These are phyloP conservation scores for Pardosa pseudoannulata DNA, from an alignment of 2,888 invertebrate genomes.

Conservation along the genomic window DNA sequence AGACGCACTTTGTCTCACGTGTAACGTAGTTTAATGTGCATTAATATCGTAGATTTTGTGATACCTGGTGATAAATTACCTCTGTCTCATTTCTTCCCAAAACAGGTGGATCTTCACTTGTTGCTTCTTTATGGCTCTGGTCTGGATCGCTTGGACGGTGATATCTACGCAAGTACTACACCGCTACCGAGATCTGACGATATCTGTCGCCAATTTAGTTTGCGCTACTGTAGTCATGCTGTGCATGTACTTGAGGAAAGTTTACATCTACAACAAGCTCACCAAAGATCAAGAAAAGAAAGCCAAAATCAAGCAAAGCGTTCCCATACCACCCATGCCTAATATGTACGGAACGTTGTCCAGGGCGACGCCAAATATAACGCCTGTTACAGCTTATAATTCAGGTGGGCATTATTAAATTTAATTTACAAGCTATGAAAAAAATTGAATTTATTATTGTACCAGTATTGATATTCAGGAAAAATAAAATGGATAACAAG, in stretches of 20 bases:
- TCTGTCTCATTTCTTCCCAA: too few relatives aligned
- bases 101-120: slow-evolving; percentile 78
- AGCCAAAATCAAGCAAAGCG: slow-evolving; percentile 52
- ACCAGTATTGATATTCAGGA: too few relatives aligned
- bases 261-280: slow-evolving; percentile 75
- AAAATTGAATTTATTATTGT: too few relatives aligned
- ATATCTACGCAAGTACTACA: slow-evolving; percentile 76
- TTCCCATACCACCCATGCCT: slow-evolving; percentile 24
- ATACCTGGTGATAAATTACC: too few relatives aligned
- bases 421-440: too few relatives aligned
- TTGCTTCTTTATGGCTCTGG: slow-evolving; percentile 76
- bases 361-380: slow-evolving; percentile 12
- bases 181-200: slow-evolving; percentile 77
- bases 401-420: slow-evolving; percentile 5
- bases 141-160: slow-evolving; percentile 78
- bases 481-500: too few relatives aligned
- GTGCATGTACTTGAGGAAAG: slow-evolving; percentile 78
- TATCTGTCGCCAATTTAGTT: slow-evolving; percentile 78
- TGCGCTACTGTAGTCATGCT: slow-evolving; percentile 78
- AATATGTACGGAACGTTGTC: slow-evolving; percentile 66
- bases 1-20: too few relatives aligned
- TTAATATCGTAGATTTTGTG: too few relatives aligned
- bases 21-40: too few relatives aligned
- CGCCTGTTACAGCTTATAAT: slow-evolving; percentile 18
- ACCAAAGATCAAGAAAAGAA: slow-evolving; percentile 70